A percentile compares a stretch with the other conserved stretches of the same genome.
phyloP scores from a whole-genome alignment of 2,888 invertebrate species.

The Eupithecia subumbrata region DNA sequence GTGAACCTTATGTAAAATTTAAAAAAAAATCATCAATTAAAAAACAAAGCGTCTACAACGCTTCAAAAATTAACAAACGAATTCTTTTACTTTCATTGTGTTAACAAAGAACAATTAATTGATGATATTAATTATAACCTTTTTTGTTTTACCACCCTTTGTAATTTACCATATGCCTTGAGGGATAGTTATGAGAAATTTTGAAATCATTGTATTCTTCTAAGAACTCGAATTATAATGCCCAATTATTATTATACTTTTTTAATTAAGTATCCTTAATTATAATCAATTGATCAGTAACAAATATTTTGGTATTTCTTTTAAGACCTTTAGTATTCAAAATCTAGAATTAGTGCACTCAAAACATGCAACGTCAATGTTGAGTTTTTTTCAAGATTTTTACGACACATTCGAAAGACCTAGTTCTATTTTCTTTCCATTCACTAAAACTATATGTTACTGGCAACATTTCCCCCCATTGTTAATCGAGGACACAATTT shows the following conservation, averaged over 20 bases:
- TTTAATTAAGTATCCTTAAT: no score
- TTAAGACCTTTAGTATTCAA: neutral
- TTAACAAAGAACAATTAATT: conserved; percentile 71
- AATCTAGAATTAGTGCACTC: neutral
- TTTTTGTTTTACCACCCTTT: conserved; percentile 64
- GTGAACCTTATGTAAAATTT: conserved; percentile 9
- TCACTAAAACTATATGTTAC: conserved; percentile 13
- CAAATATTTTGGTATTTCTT: neutral
- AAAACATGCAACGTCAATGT: neutral
- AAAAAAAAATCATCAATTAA: conserved; percentile 15
- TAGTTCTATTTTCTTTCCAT: conserved; percentile 41
- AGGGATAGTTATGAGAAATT: conserved; percentile 29
- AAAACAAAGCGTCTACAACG: conserved; percentile 21
- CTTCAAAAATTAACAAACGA: conserved; percentile 30
- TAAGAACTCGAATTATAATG: conserved; percentile 36
- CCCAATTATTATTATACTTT: neutral
- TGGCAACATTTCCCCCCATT: conserved; percentile 38
- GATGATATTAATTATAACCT: conserved; percentile 77
- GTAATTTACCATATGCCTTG: conserved; percentile 29
- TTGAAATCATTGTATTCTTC: conserved; percentile 6
- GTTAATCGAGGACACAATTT: conserved; percentile 73
- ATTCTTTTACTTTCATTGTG: conserved; percentile 37
- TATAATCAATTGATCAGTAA: no score
- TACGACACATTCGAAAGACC: conserved; percentile 21
- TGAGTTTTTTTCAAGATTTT: neutral